Evolutionary conservation across 2,888 invertebrate species (phyloP).

Genomic region (Halocaridina rubra): DNA sequence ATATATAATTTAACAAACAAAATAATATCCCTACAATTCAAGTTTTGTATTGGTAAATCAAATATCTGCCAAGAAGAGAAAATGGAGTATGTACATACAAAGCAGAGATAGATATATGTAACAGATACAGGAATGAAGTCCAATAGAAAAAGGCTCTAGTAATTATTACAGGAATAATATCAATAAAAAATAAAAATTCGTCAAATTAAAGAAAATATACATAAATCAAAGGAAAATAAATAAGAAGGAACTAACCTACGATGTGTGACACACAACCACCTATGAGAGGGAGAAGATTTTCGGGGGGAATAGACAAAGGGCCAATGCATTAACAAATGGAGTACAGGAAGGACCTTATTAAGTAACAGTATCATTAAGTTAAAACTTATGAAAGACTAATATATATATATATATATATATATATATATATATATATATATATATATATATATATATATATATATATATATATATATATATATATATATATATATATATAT

Average conservation of each 20-base stretch:
- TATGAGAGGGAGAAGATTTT: slow-evolving; percentile 49
- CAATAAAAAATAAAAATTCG: no score
- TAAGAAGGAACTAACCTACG: slow-evolving; percentile 60
- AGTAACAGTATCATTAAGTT: no score
- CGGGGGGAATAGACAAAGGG: slow-evolving; percentile 31
- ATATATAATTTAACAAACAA: no score
- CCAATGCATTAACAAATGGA: no score
- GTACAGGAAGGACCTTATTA: no score
- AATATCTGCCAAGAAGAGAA: slow-evolving; percentile 31
- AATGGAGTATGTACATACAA: slow-evolving; percentile 33
- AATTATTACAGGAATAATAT: no score
- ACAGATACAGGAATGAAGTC: slow-evolving; percentile 27
- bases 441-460: background rate
- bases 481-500: background rate
- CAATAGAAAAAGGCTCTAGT: slow-evolving; percentile 1
- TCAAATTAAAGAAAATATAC: background rate
- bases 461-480: background rate
- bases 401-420: background rate
- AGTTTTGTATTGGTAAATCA: no score
- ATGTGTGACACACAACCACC: slow-evolving; percentile 61
- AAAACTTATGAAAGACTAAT: no score
- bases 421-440: background rate
- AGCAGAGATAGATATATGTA: slow-evolving; percentile 5
- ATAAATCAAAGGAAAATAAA: slow-evolving; percentile 24
- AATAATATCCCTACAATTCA: no score